A percentile compares a stretch with the other conserved stretches of the same genome.
Conservation (phyloP, 2,113 vertebrate genomes). For the Cebidichthys violaceus region DNA sequence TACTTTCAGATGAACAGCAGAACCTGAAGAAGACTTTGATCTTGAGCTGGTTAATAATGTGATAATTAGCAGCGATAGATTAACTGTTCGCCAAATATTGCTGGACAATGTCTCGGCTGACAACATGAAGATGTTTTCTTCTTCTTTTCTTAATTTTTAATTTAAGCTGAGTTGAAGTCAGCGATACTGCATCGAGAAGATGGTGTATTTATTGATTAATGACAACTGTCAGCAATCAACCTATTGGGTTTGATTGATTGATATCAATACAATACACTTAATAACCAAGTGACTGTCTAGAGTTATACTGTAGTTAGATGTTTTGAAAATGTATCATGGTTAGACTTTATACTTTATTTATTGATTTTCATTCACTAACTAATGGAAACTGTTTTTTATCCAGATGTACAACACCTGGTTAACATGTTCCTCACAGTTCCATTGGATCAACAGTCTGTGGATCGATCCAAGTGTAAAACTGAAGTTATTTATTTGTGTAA, state of each 20-base stretch:
- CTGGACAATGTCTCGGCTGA: constrained; percentile 66
- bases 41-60: constrained; percentile 20
- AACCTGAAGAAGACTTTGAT: not conserved
- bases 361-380: not conserved
- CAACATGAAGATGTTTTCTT: not conserved
- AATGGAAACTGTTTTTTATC: not conserved
- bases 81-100: constrained; percentile 52
- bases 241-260: constrained; percentile 27
- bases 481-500: constrained; percentile 1
- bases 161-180: constrained; percentile 49
- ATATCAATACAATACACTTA: not conserved
- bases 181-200: constrained; percentile 17
- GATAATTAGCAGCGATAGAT: constrained; percentile 7
- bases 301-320: not conserved
- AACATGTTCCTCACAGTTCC: not conserved
- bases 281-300: not conserved
- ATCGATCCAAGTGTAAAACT: not conserved
- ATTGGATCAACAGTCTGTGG: not conserved
- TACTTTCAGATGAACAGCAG: not conserved
- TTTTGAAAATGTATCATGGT: not conserved
- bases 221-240: not conserved
- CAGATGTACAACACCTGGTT: not conserved
- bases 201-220: constrained; percentile 58
- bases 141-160: not conserved
- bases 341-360: not conserved